Conservation (phyloP, 2,797 vertebrate species). For the Enteromius afrohamiltoni region DNA sequence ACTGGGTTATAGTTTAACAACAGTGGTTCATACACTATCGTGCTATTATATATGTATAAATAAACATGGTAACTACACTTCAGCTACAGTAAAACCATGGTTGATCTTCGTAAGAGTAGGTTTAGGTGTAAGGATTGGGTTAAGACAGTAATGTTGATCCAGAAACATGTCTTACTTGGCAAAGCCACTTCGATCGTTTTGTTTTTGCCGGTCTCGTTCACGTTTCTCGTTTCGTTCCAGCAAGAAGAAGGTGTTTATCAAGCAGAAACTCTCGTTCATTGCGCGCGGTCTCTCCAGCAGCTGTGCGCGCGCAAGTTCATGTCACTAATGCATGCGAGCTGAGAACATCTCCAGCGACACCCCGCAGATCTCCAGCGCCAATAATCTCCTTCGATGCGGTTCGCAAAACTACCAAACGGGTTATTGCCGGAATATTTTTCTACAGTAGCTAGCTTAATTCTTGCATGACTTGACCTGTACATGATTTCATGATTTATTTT, state of each 20-base stretch:
- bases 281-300: slow-evolving; percentile 34
- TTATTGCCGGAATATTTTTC: slow-evolving; percentile 69
- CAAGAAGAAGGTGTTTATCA: background rate
- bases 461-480: slow-evolving; percentile 67
- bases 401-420: slow-evolving; percentile 64
- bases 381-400: slow-evolving; percentile 67
- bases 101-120: background rate
- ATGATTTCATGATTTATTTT: slow-evolving; percentile 53
- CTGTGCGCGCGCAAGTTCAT: background rate
- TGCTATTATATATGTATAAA: no score
- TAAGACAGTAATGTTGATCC: no score
- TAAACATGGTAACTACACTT: no score
- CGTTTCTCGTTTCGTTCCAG: background rate
- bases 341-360: background rate
- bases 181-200: no score
- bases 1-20: background rate
- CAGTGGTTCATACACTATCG: no score
- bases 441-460: slow-evolving; percentile 51
- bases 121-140: no score
- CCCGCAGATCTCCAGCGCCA: slow-evolving; percentile 51
- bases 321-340: background rate
- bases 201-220: background rate
- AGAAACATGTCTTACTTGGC: no score
- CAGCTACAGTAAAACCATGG: background rate
- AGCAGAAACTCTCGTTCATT: background rate